Percentiles rank a stretch among this genome's conserved stretches.
Evolutionary conservation across 2,888 invertebrate species (phyloP).

Genomic region (Cheilosia grossa): DNA sequence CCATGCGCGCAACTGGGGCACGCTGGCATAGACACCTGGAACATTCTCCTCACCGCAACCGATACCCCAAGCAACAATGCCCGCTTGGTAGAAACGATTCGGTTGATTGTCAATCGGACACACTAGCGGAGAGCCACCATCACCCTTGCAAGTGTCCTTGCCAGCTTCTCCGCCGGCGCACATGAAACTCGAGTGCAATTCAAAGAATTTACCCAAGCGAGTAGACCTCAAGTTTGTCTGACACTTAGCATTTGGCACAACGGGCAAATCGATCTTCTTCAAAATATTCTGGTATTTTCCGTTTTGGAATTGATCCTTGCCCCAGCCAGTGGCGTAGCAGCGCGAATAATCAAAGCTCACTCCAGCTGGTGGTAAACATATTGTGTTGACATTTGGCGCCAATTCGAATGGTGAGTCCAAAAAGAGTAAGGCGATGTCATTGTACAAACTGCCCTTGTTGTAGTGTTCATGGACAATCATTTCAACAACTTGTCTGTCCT

Average conservation of each 20-base stretch:
- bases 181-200: conserved; percentile 87
- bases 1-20: conserved; percentile 87
- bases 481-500: conserved; percentile 86
- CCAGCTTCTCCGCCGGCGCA: conserved; percentile 90
- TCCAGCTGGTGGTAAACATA: conserved; percentile 86
- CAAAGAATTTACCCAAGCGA: conserved; percentile 86
- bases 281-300: conserved; percentile 85
- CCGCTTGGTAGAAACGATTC: conserved; percentile 77
- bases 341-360: conserved; percentile 80
- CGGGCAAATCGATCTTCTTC: conserved; percentile 88
- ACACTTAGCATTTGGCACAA: conserved; percentile 85
- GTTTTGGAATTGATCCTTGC: conserved; percentile 79
- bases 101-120: conserved; percentile 84
- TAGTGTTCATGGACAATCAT: conserved; percentile 83
- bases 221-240: conserved; percentile 84
- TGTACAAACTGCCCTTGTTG: conserved; percentile 86
- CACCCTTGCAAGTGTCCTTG: conserved; percentile 83
- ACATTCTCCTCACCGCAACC: conserved; percentile 87
- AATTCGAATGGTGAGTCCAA: conserved; percentile 86
- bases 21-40: conserved; percentile 90
- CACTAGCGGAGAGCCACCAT: conserved; percentile 91
- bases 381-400: conserved; percentile 88
- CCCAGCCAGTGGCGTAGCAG: conserved; percentile 80
- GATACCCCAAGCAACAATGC: conserved; percentile 88
- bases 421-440: conserved; percentile 89